Base-by-base conservation (phyloP, 2,113 vertebrate species). In the Paramisgurnus dabryanus region DNA sequence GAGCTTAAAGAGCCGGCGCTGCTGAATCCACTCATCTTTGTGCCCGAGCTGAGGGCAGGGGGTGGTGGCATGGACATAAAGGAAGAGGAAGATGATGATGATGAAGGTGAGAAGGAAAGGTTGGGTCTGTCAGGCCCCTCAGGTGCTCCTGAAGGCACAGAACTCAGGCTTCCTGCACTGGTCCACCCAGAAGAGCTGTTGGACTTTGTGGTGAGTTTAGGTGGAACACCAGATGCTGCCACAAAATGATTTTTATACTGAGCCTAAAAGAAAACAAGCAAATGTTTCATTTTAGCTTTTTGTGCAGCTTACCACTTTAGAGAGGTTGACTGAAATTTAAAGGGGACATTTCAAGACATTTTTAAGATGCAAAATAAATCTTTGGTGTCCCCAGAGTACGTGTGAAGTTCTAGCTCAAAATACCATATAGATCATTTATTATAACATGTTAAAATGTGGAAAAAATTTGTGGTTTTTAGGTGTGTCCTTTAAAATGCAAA, bases 191-290 rank as follows among this genome's bases (percentile, higher is more conserved):
- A 95, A 0, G 95, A 93, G 82, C 95, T 95, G 82, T 89, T 94
- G 0, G 95, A 92, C 83, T 92, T 93, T 1, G 95, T 91, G 80
- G 93, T 96, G 78, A 97, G 93, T 89, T 98, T 99, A 67, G 98
- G 97, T 70, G 95, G 93, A 74, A 89, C 94, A 69, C 96, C 92
- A 67, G 96, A 95, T 15, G 98, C 98, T 7, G 97, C 98, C 71
- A 99, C 95, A 81, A 99, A 99, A 89, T 98, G 97, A 87, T 97
- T 99, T 86, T 99, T 99, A 80, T 99, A 99, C 73, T 99, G 98
- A 61, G 96, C 94, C 98, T 99, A 55, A 45, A 34, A 15, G 75
- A 60, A 67, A 82, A 70, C 63, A 80, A 55, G 27, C 43, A 71
- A 17, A 60, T 22, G 49, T 41, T 57, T n/a, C 4, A 4, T 11